A percentile compares a stretch with the other conserved stretches of the same genome.
Conservation (phyloP, 2,797 vertebrate species). For the Siniperca obscura region DNA sequence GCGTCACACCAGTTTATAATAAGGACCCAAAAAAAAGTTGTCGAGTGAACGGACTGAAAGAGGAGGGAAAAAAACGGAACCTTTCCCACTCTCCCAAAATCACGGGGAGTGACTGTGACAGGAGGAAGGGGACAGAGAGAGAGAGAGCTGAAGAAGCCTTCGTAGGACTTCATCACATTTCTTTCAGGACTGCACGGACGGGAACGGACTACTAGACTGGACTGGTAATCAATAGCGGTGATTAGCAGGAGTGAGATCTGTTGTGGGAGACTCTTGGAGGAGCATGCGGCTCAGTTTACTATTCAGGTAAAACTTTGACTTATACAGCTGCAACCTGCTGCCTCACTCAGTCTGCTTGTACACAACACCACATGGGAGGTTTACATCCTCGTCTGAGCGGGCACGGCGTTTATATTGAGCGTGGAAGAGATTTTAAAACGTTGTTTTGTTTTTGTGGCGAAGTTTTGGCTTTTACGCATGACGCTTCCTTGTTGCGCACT, state of each 20-base stretch:
- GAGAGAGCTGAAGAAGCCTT: conserved; percentile 51
- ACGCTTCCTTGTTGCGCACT: conserved; percentile 49
- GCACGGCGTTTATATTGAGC: background rate
- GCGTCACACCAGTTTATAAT: conserved; percentile 80
- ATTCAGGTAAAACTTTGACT: conserved; percentile 81
- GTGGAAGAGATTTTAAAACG: background rate
- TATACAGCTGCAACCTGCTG: conserved; percentile 55
- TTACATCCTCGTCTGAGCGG: conserved; percentile 22
- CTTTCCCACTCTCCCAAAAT: conserved; percentile 76
- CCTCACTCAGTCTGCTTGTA: conserved; percentile 3
- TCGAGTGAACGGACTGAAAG: conserved; percentile 68
- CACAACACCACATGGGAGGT: conserved; percentile 37
- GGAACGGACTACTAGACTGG: conserved; percentile 44
- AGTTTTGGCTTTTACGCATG: conserved; percentile 72
- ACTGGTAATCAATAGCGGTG: conserved; percentile 47
- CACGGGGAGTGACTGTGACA: conserved; percentile 81
- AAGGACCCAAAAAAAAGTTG: conserved; percentile 79
- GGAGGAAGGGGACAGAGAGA: conserved; percentile 68
- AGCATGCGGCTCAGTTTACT: conserved; percentile 78
- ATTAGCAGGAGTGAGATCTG: conserved; percentile 27
- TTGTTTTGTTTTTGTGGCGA: conserved; percentile 29
- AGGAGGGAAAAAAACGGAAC: conserved; percentile 51
- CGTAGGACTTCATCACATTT: conserved; percentile 56
- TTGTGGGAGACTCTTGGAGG: conserved; percentile 40
- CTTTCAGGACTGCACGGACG: conserved; percentile 45